A percentile compares a stretch with the other conserved stretches of the same genome.
phyloP scores from a whole-genome alignment of 2,888 invertebrate genomes.

The Physocephala rufipes region DNA sequence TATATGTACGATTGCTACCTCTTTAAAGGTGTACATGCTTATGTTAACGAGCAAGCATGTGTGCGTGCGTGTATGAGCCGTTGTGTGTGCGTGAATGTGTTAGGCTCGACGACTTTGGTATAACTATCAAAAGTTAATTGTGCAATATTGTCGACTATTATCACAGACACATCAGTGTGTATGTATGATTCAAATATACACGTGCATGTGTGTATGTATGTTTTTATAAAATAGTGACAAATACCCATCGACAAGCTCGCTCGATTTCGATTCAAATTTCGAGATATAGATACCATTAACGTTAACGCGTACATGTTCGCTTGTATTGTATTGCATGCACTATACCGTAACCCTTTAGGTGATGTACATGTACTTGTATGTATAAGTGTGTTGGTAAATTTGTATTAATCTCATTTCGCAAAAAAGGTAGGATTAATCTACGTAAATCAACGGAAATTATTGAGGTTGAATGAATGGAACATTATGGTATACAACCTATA shows the following conservation, averaged over 20 bases:
- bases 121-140: constrained; percentile 29
- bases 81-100: background rate
- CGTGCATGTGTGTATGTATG: too few species aligned
- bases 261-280: background rate
- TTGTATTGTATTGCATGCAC: too few species aligned
- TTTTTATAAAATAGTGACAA: background rate
- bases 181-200: background rate
- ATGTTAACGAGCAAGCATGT: background rate
- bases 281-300: background rate
- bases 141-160: constrained; percentile 25
- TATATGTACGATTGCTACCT: too few species aligned
- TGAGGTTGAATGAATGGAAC: constrained; percentile 24
- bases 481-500: background rate
- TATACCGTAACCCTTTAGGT: too few species aligned
- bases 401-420: background rate
- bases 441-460: constrained; percentile 23
- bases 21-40: background rate
- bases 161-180: background rate
- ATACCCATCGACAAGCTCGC: too few species aligned
- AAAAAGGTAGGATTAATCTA: constrained; percentile 21
- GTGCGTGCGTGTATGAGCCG: background rate
- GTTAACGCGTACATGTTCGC: too few species aligned
- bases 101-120: constrained; percentile 4
- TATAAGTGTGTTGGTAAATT: too few species aligned
- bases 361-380: too few species aligned